A percentile compares a stretch with the other conserved stretches of the same genome.
These are phyloP conservation scores for Vanacampus margaritifer DNA, from an alignment of 2,113 vertebrate genomes.

Conservation along the genomic window DNA sequence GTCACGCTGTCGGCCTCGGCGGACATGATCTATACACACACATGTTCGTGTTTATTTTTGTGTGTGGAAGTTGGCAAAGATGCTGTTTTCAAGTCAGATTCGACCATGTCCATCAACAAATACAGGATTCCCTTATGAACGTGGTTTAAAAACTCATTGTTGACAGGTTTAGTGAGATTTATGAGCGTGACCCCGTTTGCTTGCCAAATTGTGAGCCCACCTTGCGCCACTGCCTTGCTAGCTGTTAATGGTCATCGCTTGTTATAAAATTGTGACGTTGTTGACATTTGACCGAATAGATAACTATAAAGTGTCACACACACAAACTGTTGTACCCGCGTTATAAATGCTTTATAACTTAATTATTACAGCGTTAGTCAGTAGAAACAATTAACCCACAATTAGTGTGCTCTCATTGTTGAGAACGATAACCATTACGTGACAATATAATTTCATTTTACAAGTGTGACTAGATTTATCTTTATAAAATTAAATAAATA, in stretches of 20 bases:
- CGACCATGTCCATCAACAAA: not conserved
- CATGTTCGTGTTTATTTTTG: constrained; percentile 20
- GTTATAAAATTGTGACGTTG: not conserved
- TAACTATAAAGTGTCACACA: too few relatives aligned
- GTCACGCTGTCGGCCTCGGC: constrained; percentile 11
- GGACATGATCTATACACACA: constrained; percentile 6
- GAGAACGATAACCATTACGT: too few relatives aligned
- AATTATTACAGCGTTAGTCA: too few relatives aligned
- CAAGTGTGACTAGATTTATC: not conserved
- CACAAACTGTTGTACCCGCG: too few relatives aligned
- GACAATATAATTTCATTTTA: not conserved
- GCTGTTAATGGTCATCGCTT: not conserved
- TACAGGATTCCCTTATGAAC: not conserved
- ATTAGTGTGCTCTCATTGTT: too few relatives aligned
- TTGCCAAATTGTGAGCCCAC: not conserved
- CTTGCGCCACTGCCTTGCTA: not conserved
- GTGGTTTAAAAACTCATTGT: not conserved
- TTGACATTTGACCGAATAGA: too few relatives aligned
- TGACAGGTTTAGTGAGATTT: not conserved
- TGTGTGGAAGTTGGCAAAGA: constrained; percentile 2
- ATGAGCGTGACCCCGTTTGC: not conserved
- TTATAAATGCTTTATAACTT: too few relatives aligned
- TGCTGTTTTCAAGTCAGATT: not conserved
- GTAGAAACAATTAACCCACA: too few relatives aligned
- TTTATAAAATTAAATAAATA: not conserved